Conservation (phyloP, 2,797 vertebrate genomes). For the Falco berigora region DNA sequence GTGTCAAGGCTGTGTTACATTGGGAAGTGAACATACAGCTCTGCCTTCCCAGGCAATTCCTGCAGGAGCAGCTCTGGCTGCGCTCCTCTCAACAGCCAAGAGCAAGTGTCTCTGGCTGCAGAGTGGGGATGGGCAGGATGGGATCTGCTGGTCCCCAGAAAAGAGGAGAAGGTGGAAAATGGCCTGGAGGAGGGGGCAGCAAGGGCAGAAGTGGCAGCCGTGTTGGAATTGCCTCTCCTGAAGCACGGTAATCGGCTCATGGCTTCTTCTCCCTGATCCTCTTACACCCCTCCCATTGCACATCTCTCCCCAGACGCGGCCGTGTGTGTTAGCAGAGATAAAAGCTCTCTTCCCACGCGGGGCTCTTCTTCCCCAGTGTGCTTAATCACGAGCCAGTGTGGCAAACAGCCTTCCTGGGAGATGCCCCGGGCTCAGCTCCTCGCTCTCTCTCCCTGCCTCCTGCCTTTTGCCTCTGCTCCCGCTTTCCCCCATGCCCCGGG, state of each 20-base stretch:
- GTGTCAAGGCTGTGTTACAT: not conserved
- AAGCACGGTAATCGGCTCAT: not conserved
- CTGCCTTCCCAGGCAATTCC: not conserved
- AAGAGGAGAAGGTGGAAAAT: not conserved
- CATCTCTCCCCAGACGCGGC: not conserved
- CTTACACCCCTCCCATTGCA: not conserved
- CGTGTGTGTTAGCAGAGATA: constrained; percentile 17
- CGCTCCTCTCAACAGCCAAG: not conserved
- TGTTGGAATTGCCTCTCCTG: not conserved
- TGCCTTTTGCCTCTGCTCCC: not conserved
- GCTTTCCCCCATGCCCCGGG: rapidly evolving
- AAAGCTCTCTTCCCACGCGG: not conserved
- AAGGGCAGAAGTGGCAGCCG: not conserved
- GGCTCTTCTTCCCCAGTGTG: not conserved
- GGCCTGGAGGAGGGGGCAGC: not conserved
- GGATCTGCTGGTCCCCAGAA: not conserved
- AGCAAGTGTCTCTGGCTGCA: not conserved
- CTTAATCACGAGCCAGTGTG: not conserved
- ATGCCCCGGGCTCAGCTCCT: not conserved
- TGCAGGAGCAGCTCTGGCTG: not conserved
- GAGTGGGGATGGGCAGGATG: not conserved
- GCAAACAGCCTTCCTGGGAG: not conserved
- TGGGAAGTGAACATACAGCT: not conserved
- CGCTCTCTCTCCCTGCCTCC: not conserved
- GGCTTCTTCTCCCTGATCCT: not conserved